A percentile compares a stretch with the other conserved stretches of the same genome.
Evolutionary conservation across 2,797 vertebrate genomes (phyloP).

Genomic region (Ciconia nigra): DNA sequence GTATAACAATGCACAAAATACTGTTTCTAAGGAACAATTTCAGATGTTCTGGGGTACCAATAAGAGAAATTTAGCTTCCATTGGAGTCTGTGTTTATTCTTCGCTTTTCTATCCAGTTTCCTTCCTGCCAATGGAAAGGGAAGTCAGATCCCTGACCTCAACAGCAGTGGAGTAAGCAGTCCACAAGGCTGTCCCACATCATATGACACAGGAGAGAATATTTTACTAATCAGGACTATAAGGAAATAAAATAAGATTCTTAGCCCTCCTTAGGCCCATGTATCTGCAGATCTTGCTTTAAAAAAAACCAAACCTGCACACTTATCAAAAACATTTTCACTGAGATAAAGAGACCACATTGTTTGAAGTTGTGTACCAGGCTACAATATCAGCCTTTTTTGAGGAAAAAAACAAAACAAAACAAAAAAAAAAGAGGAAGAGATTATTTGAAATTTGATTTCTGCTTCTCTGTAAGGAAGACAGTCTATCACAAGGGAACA

Average conservation of each 20-base stretch:
- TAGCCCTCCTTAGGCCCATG: background rate
- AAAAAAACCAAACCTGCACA: background rate
- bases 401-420: background rate
- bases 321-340: background rate
- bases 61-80: background rate
- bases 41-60: background rate
- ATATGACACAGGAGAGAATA: background rate
- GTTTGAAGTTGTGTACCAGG: background rate
- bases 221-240: background rate
- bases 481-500: accelerated
- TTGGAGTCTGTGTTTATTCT: background rate
- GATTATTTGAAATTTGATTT: background rate
- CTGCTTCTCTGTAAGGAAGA: background rate
- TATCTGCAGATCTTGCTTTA: background rate
- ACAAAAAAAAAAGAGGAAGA: background rate
- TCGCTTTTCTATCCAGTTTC: background rate
- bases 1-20: background rate
- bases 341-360: background rate
- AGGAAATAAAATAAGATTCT: background rate
- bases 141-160: background rate
- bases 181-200: background rate
- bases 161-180: background rate
- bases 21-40: background rate
- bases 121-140: background rate
- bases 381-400: background rate